Evolutionary conservation across 2,888 invertebrate species (phyloP), one percentile per base, ranked within the genome.

Genomic region (Eucera pruinosa): DNA sequence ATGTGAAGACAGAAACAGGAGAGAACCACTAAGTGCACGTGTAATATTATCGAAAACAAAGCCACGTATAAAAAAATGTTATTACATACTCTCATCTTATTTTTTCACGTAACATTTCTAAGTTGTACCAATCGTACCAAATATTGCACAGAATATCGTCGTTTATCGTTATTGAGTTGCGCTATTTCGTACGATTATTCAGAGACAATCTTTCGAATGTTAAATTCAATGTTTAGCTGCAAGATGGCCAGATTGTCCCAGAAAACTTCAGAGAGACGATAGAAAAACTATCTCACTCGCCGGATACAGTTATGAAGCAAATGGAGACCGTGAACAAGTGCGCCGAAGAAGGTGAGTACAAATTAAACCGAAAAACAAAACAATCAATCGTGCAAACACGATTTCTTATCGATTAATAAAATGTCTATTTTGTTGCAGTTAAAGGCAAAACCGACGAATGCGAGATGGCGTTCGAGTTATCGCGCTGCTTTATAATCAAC

Each of bases 251-350:
- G 1, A 0, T 74, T 0, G 0, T 18, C 0, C 0, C 0, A 0
- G 58, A 54, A 0, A 55, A 36, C 0, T 0, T 60, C 0, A 0
- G 9, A 0, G 33, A 47, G 2, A 0, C 25, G 0, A 0, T 23
- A 2, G 25, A 41, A 0, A 41, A 47, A 33, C 0, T 13, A 11
- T 2, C n/a, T n/a, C n/a, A n/a, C n/a, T 4, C 0, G 0, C 3
- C 20, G 1, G 43, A 7, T 0, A 18, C 2, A 11, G 2, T 20
- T 15, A 0, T n/a, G 1, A 0, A 2, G 2, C 0, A 0, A 0
- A 0, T n/a, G 2, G 54, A 62, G 0, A 0, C 1, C 0, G 0
- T 18, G 0, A 13, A 3, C 0, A 2, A 39, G 2, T 76, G 76
- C 5, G 0, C 0, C 1, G 55, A 39, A 0, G 27, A 66, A 30